Conservation (phyloP, 2,888 invertebrate genomes). For the Anagyrus pseudococci region DNA sequence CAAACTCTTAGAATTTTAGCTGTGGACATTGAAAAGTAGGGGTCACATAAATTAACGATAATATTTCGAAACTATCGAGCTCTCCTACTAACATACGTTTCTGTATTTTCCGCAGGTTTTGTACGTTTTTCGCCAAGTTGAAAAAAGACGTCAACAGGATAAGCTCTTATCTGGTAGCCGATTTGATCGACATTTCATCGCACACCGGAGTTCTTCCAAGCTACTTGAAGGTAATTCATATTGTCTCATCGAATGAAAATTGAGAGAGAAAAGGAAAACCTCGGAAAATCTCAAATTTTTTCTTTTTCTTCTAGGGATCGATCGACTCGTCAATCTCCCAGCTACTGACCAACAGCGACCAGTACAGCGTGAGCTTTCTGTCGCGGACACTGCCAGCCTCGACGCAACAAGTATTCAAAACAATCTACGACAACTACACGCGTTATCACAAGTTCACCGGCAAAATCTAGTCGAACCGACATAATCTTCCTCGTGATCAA, state of each 20-base stretch:
- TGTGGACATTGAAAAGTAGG: conserved; percentile 54
- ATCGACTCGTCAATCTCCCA: conserved; percentile 50
- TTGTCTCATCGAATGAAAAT: neutral
- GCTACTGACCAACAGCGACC: conserved; percentile 54
- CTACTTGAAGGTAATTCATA: conserved; percentile 49
- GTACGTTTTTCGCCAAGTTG: conserved; percentile 44
- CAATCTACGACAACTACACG: conserved; percentile 49
- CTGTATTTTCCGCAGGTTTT: conserved; percentile 19
- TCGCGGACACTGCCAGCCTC: conserved; percentile 50
- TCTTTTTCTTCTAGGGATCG: conserved; percentile 34
- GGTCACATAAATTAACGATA: neutral
- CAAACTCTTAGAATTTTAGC: conserved; percentile 45
- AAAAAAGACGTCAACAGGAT: conserved; percentile 51
- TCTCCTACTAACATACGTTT: neutral
- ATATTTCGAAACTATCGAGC: neutral
- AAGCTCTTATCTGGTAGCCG: conserved; percentile 52
- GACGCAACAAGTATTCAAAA: conserved; percentile 53
- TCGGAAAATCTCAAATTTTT: conserved; percentile 11
- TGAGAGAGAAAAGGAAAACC: neutral
- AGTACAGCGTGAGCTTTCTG: conserved; percentile 50
- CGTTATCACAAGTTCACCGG: conserved; percentile 57
- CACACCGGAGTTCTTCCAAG: conserved; percentile 45
- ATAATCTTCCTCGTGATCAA: neutral
- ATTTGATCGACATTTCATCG: conserved; percentile 51
- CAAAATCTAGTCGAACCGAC: conserved; percentile 47